These are phyloP conservation scores for chimpanzee (Pan troglodytes) DNA, from an alignment of 2,113 vertebrate species.

Conservation along the genomic window NHGRI_mPanTro3-v2.1_pri NC_072408.2:122001001-122001500, in stretches of 20 bases:
- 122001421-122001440: not conserved
- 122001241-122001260: not conserved
- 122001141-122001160: slow-evolving; percentile 81
- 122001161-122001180: slow-evolving; percentile 85
- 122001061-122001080: slow-evolving; percentile 80
- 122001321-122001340: slow-evolving; percentile 89
- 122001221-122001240: not conserved
- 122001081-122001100: slow-evolving; percentile 70
- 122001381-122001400: slow-evolving; percentile 80
- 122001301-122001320: slow-evolving; percentile 87
- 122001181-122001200: slow-evolving; percentile 75
- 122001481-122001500: accelerated
- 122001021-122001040: slow-evolving; percentile 50
- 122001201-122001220: slow-evolving; percentile 45
- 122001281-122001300: slow-evolving; percentile 86
- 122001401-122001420: slow-evolving; percentile 64
- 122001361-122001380: slow-evolving; percentile 87
- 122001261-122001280: slow-evolving; percentile 79
- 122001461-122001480: not conserved
- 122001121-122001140: slow-evolving; percentile 88
- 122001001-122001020: not conserved
- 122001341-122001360: slow-evolving; percentile 91
- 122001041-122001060: slow-evolving; percentile 70
- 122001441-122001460: not conserved
- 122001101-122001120: slow-evolving; percentile 76